Conservation (phyloP, 2,888 invertebrate genomes). For the Netelia fuscicornis region DNA sequence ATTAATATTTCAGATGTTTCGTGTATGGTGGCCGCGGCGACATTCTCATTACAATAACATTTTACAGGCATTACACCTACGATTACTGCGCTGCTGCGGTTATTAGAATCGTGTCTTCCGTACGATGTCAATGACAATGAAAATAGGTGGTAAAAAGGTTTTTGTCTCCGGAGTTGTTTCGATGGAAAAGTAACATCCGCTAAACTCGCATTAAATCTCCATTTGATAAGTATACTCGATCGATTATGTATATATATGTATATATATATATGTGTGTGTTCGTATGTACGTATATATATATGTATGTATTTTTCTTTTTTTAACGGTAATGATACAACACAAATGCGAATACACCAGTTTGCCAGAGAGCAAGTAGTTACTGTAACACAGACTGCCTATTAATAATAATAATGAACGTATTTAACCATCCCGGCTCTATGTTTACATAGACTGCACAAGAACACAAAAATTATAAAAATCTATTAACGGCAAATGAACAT, state of each 20-base stretch:
- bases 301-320: neutral
- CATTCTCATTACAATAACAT: slow-evolving; percentile 37
- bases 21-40: no score
- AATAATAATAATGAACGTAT: slow-evolving; percentile 70
- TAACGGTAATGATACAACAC: slow-evolving; percentile 48
- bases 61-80: slow-evolving; percentile 20
- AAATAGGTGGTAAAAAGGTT: slow-evolving; percentile 30
- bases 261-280: no score
- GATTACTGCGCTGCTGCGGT: slow-evolving; percentile 27
- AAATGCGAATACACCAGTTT: slow-evolving; percentile 43
- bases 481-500: neutral
- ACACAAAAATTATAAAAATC: slow-evolving; percentile 1
- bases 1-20: neutral
- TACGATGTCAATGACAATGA: slow-evolving; percentile 32
- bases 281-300: no score
- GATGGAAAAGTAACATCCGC: slow-evolving; percentile 38
- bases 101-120: slow-evolving; percentile 65
- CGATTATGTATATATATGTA: no score
- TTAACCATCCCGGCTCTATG: slow-evolving; percentile 66
- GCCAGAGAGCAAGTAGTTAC: slow-evolving; percentile 62
- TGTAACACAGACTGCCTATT: slow-evolving; percentile 72
- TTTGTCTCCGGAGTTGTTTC: neutral
- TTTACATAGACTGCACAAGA: slow-evolving; percentile 17
- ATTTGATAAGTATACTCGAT: slow-evolving; percentile 10
- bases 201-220: slow-evolving; percentile 37